A percentile compares a stretch with the other conserved stretches of the same genome.
phyloP scores from a whole-genome alignment of 2,113 vertebrate species.

The Nyctereutes procyonoides region DNA sequence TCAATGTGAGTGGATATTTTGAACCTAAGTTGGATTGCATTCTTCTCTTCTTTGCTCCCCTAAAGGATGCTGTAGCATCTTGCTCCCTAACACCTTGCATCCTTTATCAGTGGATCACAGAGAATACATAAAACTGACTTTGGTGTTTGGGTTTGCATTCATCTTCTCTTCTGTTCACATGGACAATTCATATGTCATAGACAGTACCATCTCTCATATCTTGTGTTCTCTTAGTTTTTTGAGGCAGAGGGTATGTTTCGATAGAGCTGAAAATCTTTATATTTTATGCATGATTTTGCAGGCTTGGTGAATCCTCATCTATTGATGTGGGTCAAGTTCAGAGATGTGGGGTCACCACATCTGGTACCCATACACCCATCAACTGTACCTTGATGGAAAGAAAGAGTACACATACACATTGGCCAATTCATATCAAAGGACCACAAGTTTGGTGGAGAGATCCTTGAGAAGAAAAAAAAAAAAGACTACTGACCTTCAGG shows the following conservation, averaged over 20 bases:
- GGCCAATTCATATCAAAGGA: background rate
- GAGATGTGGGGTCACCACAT: fast-evolving
- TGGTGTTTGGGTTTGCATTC: background rate
- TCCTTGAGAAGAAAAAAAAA: background rate
- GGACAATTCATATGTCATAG: background rate
- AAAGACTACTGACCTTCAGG: background rate
- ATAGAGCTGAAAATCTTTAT: background rate
- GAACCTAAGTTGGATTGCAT: background rate
- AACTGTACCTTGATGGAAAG: background rate
- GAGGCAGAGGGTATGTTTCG: background rate
- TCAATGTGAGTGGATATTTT: background rate
- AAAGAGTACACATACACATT: background rate
- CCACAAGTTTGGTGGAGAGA: background rate
- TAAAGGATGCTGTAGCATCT: background rate
- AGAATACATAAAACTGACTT: background rate
- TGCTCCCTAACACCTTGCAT: background rate
- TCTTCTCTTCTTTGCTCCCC: background rate
- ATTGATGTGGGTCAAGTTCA: background rate
- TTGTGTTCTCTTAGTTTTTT: background rate
- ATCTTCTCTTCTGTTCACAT: background rate
- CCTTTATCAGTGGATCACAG: background rate
- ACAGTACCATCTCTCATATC: background rate
- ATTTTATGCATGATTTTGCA: background rate
- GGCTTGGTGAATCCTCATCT: background rate
- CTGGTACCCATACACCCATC: background rate